These are phyloP conservation scores for Nestor notabilis DNA, from an alignment of 2,113 vertebrate genomes.

Conservation along the genomic window DNA sequence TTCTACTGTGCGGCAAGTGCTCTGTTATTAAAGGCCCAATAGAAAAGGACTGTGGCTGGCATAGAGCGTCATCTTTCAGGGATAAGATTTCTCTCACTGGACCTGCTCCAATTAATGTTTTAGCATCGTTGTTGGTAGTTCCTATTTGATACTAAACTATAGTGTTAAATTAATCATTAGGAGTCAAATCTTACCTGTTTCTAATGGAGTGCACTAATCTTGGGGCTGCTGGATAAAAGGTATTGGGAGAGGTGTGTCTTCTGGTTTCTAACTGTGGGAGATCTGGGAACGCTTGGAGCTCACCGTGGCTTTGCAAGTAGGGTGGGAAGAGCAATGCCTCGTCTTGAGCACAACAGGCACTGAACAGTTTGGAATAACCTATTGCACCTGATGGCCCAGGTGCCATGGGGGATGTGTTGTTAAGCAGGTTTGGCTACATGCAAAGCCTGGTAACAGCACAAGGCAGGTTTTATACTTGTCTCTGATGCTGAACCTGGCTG, in stretches of 20 bases:
- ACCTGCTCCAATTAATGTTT: neutral
- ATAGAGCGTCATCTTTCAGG: neutral
- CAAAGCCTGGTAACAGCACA: neutral
- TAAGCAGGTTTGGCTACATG: neutral
- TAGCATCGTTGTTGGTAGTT: neutral
- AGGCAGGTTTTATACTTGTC: neutral
- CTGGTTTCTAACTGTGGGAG: neutral
- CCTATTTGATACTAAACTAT: neutral
- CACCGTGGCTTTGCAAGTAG: neutral
- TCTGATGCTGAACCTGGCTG: neutral
- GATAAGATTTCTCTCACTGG: neutral
- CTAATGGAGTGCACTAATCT: fast-evolving
- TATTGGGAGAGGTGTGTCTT: neutral
- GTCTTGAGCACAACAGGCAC: neutral
- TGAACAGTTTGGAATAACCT: neutral
- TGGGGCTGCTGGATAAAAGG: neutral
- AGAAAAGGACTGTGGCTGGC: neutral
- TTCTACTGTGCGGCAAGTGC: fast-evolving
- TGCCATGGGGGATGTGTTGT: fast-evolving
- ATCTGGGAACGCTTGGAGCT: fast-evolving
- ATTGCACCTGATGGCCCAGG: neutral
- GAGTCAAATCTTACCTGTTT: neutral
- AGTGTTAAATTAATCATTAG: neutral
- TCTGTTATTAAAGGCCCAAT: neutral
- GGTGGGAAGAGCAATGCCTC: neutral